Conservation (phyloP, 2,797 vertebrate species). For the Eremophila alpestris region DNA sequence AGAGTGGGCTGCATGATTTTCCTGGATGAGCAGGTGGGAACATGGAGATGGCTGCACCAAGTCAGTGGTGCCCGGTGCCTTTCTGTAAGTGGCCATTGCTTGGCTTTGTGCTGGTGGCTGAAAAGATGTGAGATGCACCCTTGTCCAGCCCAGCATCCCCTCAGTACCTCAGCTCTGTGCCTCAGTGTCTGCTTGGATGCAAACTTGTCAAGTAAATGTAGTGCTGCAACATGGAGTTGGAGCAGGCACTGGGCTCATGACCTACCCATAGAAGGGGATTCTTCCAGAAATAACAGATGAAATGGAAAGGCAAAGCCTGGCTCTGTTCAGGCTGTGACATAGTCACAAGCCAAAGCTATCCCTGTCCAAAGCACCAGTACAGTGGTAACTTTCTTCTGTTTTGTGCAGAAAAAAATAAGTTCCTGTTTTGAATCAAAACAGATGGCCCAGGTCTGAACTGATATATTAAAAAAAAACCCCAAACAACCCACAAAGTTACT, state of each 20-base stretch:
- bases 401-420: neutral
- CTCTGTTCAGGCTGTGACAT: neutral
- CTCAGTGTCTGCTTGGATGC: neutral
- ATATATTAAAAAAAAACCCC: neutral
- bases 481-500: neutral
- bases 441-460: neutral
- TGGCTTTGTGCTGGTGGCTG: neutral
- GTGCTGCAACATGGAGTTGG: fast-evolving
- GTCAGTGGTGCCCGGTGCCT: neutral
- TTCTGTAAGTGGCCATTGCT: fast-evolving
- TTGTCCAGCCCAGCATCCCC: neutral
- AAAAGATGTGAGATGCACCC: neutral
- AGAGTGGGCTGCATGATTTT: neutral
- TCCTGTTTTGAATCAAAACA: neutral
- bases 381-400: neutral
- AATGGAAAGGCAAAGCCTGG: neutral
- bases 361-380: neutral
- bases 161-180: neutral
- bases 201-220: neutral
- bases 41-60: neutral
- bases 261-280: neutral
- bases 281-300: neutral
- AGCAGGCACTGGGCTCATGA: neutral
- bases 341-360: neutral
- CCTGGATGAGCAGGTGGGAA: neutral